phyloP scores from a whole-genome alignment of 2,888 invertebrate species.

The Apotomis capreana region DNA sequence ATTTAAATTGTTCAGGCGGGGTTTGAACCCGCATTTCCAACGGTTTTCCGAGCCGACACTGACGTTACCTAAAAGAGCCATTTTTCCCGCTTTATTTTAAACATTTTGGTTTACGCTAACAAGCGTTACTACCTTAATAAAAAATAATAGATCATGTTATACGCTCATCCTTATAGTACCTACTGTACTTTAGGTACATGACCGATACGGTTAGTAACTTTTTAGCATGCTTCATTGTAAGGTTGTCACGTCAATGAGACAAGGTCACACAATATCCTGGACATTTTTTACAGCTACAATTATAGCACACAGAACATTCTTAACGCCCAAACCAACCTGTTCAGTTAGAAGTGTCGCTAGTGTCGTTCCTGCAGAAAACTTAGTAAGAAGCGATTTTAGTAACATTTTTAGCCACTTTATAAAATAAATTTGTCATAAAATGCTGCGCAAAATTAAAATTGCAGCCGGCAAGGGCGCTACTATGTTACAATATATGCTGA shows the following conservation, averaged over 20 bases:
- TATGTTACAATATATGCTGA: background rate
- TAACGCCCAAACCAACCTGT: background rate
- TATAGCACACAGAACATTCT: background rate
- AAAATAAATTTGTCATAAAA: slow-evolving; percentile 6
- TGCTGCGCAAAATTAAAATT: background rate
- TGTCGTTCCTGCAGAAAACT: background rate
- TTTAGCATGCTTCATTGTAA: no score
- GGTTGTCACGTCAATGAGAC: background rate
- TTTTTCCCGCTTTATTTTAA: no score
- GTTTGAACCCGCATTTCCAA: no score
- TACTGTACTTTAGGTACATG: no score
- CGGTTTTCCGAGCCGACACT: no score
- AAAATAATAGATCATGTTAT: no score
- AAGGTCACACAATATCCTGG: background rate
- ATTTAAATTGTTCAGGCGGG: no score
- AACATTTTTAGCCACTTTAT: background rate
- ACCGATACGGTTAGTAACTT: no score
- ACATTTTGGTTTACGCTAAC: no score
- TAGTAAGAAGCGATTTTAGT: background rate
- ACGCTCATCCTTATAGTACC: no score
- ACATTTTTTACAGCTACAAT: background rate
- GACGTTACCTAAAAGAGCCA: no score
- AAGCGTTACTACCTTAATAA: no score
- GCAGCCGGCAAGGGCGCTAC: background rate
- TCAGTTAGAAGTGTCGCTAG: slow-evolving; percentile 5